Percentiles rank a stretch among this genome's conserved stretches.
phyloP scores from a whole-genome alignment of 2,113 vertebrate species.

The Desmodus rotundus region DNA sequence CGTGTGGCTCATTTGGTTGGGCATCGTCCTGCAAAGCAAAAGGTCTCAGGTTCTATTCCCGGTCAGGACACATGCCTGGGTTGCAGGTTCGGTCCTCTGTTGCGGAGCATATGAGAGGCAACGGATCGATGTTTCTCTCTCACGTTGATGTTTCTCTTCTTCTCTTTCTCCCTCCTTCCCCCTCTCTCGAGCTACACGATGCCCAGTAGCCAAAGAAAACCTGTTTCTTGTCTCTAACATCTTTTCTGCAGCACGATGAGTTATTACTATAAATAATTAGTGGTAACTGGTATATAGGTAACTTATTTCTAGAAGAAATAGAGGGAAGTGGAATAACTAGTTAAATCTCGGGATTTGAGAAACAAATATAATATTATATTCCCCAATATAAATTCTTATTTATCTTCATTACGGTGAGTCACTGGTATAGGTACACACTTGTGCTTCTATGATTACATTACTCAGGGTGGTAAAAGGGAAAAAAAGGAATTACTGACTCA shows the following conservation, averaged over 20 bases:
- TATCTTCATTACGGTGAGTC: background rate
- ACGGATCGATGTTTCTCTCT: background rate
- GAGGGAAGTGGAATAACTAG: background rate
- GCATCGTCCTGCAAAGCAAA: background rate
- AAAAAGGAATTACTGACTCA: accelerated
- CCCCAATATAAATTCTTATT: background rate
- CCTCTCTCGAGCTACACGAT: too few species aligned
- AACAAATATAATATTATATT: background rate
- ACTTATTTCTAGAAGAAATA: background rate
- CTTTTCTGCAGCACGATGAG: background rate
- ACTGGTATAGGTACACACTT: background rate
- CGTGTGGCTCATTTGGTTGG: background rate
- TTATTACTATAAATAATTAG: too few species aligned
- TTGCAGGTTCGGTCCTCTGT: too few species aligned
- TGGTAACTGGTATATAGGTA: background rate
- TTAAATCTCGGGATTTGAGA: background rate
- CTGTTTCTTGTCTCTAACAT: background rate
- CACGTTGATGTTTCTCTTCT: background rate
- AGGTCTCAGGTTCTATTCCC: background rate
- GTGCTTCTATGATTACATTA: background rate
- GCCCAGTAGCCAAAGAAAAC: background rate
- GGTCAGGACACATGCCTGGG: background rate
- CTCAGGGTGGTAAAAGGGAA: background rate
- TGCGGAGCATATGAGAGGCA: too few species aligned
- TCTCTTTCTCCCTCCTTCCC: too few species aligned